phyloP scores from a whole-genome alignment of 2,888 invertebrate genomes.

The Acanthopleura granulata region DNA sequence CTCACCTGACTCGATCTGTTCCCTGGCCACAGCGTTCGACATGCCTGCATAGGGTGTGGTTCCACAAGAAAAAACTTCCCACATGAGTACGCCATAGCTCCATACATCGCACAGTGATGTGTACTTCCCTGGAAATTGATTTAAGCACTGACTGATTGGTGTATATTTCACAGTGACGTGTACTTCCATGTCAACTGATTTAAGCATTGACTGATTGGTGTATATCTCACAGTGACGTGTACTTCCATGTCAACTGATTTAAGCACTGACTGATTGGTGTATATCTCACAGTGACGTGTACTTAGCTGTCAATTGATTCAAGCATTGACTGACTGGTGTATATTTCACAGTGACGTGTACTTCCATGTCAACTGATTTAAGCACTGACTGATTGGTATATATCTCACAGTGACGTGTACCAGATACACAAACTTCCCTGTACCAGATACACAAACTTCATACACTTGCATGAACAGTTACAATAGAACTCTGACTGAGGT shows the following conservation, averaged over 20 bases:
- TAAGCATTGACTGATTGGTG: too few relatives aligned
- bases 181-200: too few relatives aligned
- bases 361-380: slow-evolving; percentile 76
- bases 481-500: too few relatives aligned
- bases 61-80: slow-evolving; percentile 96
- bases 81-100: slow-evolving; percentile 96
- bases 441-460: too few relatives aligned
- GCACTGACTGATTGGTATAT: too few relatives aligned
- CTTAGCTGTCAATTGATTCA: too few relatives aligned
- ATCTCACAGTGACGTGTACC: too few relatives aligned
- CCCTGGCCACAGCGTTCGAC: slow-evolving; percentile 92
- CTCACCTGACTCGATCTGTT: slow-evolving; percentile 91
- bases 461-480: too few relatives aligned
- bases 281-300: too few relatives aligned
- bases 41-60: slow-evolving; percentile 94
- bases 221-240: slow-evolving; percentile 94
- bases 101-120: slow-evolving; percentile 96
- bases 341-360: slow-evolving; percentile 95
- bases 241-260: slow-evolving; percentile 79
- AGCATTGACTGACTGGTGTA: too few relatives aligned
- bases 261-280: slow-evolving; percentile 8
- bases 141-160: neutral
- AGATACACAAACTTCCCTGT: too few relatives aligned
- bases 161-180: too few relatives aligned
- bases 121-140: slow-evolving; percentile 81